Conservation (phyloP, 2,888 invertebrate species). For the Eudemis profundana region DNA sequence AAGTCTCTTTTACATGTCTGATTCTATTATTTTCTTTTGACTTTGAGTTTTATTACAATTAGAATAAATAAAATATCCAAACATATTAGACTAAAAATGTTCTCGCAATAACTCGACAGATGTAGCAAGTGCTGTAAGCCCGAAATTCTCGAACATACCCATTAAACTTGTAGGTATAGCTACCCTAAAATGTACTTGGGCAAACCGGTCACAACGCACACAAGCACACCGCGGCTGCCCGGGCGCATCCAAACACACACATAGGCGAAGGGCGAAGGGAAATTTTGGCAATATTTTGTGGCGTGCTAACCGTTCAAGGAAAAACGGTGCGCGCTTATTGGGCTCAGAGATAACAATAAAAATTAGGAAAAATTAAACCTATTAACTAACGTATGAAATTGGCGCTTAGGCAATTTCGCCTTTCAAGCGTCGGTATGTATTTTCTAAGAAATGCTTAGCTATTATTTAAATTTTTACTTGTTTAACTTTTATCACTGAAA, state of each 20-base stretch:
- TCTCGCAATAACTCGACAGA: conserved; percentile 14
- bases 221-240: conserved; percentile 49
- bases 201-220: conserved; percentile 56
- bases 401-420: too few species aligned
- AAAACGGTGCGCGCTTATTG: conserved; percentile 48
- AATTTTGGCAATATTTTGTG: conserved; percentile 81
- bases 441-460: too few species aligned
- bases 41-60: too few species aligned
- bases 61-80: too few species aligned
- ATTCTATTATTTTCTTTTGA: too few species aligned
- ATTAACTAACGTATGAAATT: too few species aligned
- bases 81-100: background rate
- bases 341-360: background rate
- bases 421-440: too few species aligned
- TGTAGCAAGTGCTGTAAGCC: conserved; percentile 33
- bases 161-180: conserved; percentile 38
- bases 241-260: conserved; percentile 45
- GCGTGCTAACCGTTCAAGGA: conserved; percentile 49
- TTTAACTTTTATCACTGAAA: too few species aligned
- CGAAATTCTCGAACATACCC: conserved; percentile 34
- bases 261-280: conserved; percentile 75
- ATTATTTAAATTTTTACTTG: too few species aligned
- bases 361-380: too few species aligned
- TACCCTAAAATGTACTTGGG: conserved; percentile 50
- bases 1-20: too few species aligned